Evolutionary conservation across 2,888 invertebrate genomes (phyloP).

Genomic region (Cosmia trapezina): DNA sequence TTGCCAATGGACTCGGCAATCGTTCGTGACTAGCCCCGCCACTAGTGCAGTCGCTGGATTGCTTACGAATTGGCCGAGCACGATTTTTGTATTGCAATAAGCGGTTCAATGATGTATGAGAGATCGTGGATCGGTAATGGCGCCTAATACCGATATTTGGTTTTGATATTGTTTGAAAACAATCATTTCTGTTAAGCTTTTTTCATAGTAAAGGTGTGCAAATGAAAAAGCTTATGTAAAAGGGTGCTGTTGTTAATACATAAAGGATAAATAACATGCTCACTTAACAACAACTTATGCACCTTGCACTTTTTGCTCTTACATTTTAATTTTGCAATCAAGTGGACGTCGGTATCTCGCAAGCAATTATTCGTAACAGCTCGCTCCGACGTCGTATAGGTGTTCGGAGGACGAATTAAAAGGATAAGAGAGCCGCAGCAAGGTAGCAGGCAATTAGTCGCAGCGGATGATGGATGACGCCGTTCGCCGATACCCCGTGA

Average conservation of each 20-base stretch:
- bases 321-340: conserved; percentile 81
- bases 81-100: conserved; percentile 79
- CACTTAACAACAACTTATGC: conserved; percentile 73
- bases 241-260: conserved; percentile 48
- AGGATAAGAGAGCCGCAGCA: conserved; percentile 86
- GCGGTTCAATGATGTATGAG: conserved; percentile 71
- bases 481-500: conserved; percentile 80
- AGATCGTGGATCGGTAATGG: conserved; percentile 53
- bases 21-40: conserved; percentile 76
- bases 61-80: conserved; percentile 77
- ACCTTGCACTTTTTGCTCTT: conserved; percentile 74
- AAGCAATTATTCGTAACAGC: conserved; percentile 84
- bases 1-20: conserved; percentile 72
- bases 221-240: conserved; percentile 29
- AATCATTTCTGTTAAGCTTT: conserved; percentile 16
- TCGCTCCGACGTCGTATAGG: conserved; percentile 78
- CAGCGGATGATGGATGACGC: conserved; percentile 87
- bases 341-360: conserved; percentile 74
- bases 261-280: conserved; percentile 68
- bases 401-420: conserved; percentile 87
- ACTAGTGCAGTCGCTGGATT: conserved; percentile 74
- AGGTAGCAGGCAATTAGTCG: conserved; percentile 90
- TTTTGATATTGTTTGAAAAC: conserved; percentile 34
- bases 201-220: not conserved
- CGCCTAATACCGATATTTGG: conserved; percentile 42